Base-by-base conservation (phyloP, 2,113 vertebrate species). In the Paradoxurus hermaphroditus region DNA sequence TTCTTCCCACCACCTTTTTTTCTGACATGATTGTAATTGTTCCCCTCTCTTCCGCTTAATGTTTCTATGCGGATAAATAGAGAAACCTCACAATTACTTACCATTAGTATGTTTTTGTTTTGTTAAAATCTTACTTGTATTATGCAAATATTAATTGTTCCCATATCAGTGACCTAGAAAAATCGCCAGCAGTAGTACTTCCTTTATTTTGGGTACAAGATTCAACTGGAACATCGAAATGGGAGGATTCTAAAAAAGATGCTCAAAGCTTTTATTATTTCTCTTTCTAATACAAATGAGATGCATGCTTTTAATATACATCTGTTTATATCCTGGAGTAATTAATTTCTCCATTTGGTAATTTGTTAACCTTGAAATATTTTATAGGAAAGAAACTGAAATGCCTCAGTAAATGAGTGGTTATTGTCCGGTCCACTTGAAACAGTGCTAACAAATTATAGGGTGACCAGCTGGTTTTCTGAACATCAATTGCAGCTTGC, bases 321-420 rank as follows among this genome's bases (percentile, higher is more conserved):
- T 90, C 86, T 96, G 53, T 94, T 96, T 97, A 78, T 96, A 92
- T 72, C 95, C 59, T 75, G n/a, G 44, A 86, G 51, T 87, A 95
- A 96, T 97, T 96, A 96, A 81, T 88, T 82, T 97, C 51, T 81
- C 59, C 18, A 62, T 96, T 97, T 97, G 81, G 27, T 92, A 97
- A 90, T 82, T 96, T 79, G 46, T 90, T 94, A 95, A 65, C 39
- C 67, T 94, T 95, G 70, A 97, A 95, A 85, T 88, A 88, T 59
- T 97, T 96, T 92, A 86, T 83, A 79, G 72, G 85, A 68, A 67
- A 81, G 63, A 94, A 65, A 53, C 19, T 34, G 41, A 79, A 94
- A 86, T 94, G 31, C 56, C 31, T 77, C 51, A n/a, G 36, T 91
- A 83, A 97, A 83, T 75, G 59, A 96, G 62, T 25, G 82, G 36